Base-by-base conservation (phyloP, 2,888 invertebrate genomes). In the Stratiomys singularior region DNA sequence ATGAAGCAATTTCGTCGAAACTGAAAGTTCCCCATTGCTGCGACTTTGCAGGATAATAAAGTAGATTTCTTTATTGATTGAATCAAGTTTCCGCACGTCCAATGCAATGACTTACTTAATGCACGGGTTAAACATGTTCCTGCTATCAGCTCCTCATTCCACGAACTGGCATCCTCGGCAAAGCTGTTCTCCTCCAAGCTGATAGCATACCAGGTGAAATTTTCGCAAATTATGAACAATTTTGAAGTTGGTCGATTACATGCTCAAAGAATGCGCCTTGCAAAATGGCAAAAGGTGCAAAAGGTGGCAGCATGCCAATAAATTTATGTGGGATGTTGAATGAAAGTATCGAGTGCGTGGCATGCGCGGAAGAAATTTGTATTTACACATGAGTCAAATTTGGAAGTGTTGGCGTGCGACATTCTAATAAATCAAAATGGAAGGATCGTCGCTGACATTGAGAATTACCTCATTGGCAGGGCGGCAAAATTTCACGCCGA, bases 221-320 rank as follows among this genome's bases (percentile, higher is more conserved):
- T 66, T 66, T 66, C 66, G 37, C 66, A 66, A 66, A 66, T 66
- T 66, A 66, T 66, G 66, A 66, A 66, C 66, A 66, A 21, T 66
- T 66, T 66, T 66, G n/a, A 37, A 15, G 37, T 15, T 37, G 37
- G 7, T 18, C 30, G 21, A 25, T 37, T 66, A 66, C 66, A 37
- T 18, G 30, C 37, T 60, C 21, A 11, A 18, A 60, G 18, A 60
- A 60, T n/a, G 11, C 23, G 9, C 11, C 11, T 23, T 18, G n/a
- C 15, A 21, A 66, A 66, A 66, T 66, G 64, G 52, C n/a, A 64
- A 30, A 64, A 64, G 30, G 30, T 64, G 15, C 18, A 66, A 15
- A 21, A n/a, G 66, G n/a, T 66, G 66, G 66, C 66, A 37, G 18
- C 37, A 21, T 37, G 66, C 66, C 66, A 28, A 30, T 25, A 66